Conservation (phyloP, 2,797 vertebrate species). For the Furcifer pardalis region DNA sequence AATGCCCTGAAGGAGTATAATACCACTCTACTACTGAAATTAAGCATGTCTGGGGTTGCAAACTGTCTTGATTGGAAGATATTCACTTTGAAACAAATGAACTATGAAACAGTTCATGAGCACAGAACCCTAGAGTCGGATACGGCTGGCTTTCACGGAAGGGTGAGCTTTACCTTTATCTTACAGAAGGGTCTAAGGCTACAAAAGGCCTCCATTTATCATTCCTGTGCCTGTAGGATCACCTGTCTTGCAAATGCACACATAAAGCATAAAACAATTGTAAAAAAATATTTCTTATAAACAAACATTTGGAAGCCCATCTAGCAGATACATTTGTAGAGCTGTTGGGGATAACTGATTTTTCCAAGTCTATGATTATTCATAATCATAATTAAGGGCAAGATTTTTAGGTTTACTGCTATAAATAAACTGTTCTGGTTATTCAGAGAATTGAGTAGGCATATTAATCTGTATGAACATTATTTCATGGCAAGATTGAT, state of each 20-base stretch:
- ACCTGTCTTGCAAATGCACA: neutral
- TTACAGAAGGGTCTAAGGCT: slow-evolving; percentile 26
- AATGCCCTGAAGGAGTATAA: neutral
- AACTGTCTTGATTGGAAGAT: neutral
- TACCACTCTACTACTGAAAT: neutral
- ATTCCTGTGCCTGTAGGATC: neutral
- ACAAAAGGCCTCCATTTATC: neutral
- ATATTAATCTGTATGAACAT: neutral
- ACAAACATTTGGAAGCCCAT: neutral
- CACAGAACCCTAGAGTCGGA: too few relatives aligned
- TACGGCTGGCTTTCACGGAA: too few relatives aligned
- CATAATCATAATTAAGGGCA: slow-evolving; percentile 49
- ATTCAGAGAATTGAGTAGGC: neutral
- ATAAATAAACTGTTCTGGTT: neutral
- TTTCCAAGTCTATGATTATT: neutral
- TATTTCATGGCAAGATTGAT: slow-evolving; percentile 13
- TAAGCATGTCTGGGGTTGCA: neutral
- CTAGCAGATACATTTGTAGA: slow-evolving; percentile 47
- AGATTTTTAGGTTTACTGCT: slow-evolving; percentile 8
- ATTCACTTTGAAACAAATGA: neutral
- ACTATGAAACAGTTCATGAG: too few relatives aligned
- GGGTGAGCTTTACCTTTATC: too few relatives aligned
- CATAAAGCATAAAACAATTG: neutral
- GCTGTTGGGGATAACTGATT: neutral
- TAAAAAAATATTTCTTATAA: neutral